Evolutionary conservation across 2,888 invertebrate species (phyloP).

Genomic region (Marronus borbonicus): DNA sequence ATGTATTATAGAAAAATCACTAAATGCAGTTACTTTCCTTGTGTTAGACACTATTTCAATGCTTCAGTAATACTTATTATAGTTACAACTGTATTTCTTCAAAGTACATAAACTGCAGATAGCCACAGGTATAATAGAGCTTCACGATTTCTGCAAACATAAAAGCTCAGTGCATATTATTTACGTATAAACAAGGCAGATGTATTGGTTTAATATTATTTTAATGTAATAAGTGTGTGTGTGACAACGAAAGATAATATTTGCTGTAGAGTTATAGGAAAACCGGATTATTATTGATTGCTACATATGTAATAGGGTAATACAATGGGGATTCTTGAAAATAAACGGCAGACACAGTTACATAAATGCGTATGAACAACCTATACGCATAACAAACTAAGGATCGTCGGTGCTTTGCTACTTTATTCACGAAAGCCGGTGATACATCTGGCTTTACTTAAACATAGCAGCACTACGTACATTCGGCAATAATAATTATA

Average conservation of each 20-base stretch:
- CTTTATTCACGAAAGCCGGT: conserved; percentile 22
- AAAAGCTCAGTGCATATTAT: not conserved
- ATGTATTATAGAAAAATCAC: too few species aligned
- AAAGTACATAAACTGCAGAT: too few species aligned
- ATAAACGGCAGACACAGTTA: conserved; percentile 30
- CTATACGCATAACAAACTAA: conserved; percentile 17
- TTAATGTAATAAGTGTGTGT: not conserved
- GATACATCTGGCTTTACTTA: conserved; percentile 1
- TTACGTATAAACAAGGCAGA: conserved; percentile 1
- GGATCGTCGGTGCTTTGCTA: conserved; percentile 2
- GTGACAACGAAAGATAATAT: conserved; percentile 23
- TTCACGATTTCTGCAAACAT: conserved; percentile 13
- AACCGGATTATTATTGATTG: conserved; percentile 34
- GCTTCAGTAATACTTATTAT: too few species aligned
- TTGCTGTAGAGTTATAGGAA: conserved; percentile 21
- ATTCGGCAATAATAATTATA: conserved; percentile 34
- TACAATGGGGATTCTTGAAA: conserved; percentile 18
- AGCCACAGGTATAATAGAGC: not conserved
- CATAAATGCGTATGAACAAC: conserved; percentile 24
- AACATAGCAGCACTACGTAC: not conserved
- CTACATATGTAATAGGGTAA: conserved; percentile 32
- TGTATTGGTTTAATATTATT: not conserved
- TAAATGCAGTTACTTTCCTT: too few species aligned
- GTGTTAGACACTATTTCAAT: too few species aligned
- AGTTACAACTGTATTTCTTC: too few species aligned